Conservation (phyloP, 1,140 invertebrate genomes). For the Hirudo medicinalis region DNA sequence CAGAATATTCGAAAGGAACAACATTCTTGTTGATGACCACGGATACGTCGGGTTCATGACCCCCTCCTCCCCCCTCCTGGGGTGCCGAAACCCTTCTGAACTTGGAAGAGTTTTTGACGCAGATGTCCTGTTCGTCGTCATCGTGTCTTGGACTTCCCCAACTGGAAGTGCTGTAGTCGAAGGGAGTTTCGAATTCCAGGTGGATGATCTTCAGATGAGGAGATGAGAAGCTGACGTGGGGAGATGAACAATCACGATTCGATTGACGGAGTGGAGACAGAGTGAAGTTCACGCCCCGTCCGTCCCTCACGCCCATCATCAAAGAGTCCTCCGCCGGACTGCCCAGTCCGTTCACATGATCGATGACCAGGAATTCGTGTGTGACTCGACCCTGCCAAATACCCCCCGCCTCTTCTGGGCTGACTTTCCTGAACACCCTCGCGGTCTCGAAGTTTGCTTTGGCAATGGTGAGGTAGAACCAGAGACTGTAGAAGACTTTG, state of each 20-base stretch:
- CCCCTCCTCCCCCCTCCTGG: background rate
- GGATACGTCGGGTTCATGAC: background rate
- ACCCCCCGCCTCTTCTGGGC: constrained; percentile 20
- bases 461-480: constrained; percentile 29
- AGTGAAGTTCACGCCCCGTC: background rate
- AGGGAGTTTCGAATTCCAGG: constrained; percentile 28
- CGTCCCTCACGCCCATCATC: constrained; percentile 22
- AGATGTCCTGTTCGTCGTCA: background rate
- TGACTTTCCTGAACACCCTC: constrained; percentile 21
- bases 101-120: background rate
- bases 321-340: constrained; percentile 27
- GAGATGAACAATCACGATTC: background rate
- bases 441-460: constrained; percentile 26
- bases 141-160: constrained; percentile 22
- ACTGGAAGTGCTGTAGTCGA: constrained; percentile 31
- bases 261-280: background rate
- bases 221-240: background rate
- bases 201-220: background rate
- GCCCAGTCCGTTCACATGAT: constrained; percentile 26
- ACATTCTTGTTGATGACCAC: background rate
- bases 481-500: constrained; percentile 29
- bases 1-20: background rate
- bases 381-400: constrained; percentile 22
- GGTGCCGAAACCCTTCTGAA: background rate
- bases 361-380: constrained; percentile 26